A percentile compares a stretch with the other conserved stretches of the same genome.
These are phyloP conservation scores for Acrocephalus scirpaceus DNA, from an alignment of 2,797 vertebrate species.

Conservation along the genomic window DNA sequence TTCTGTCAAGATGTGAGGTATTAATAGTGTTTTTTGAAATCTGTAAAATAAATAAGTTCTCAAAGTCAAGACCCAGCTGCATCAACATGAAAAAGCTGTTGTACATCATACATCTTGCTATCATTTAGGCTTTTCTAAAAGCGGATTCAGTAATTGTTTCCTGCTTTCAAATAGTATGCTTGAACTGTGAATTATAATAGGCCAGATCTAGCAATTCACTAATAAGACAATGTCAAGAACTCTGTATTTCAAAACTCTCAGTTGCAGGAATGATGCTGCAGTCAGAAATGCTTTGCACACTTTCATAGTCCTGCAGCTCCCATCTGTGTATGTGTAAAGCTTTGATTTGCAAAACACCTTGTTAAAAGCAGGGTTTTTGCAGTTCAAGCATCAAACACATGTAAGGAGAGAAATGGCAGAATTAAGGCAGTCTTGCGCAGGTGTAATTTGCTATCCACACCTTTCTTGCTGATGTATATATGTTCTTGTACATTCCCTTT, in stretches of 20 bases:
- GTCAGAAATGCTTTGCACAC: background rate
- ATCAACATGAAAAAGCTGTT: background rate
- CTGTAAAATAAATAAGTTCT: background rate
- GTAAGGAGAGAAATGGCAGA: background rate
- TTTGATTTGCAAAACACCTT: background rate
- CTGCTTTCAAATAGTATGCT: background rate
- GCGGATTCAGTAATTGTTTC: background rate
- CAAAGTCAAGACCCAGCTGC: background rate
- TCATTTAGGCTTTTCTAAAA: background rate
- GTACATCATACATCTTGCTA: background rate
- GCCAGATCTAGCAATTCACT: background rate
- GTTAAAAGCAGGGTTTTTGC: background rate
- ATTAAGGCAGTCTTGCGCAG: background rate
- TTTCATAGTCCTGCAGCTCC: background rate
- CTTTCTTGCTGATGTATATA: background rate
- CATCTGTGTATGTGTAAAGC: background rate
- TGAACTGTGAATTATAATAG: background rate
- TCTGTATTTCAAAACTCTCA: background rate
- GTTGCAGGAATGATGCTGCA: background rate
- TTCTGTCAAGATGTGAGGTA: background rate
- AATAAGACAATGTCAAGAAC: background rate
- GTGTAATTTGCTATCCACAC: background rate
- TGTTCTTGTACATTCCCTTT: background rate
- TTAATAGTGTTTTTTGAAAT: background rate
- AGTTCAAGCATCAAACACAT: background rate